phyloP scores from a whole-genome alignment of 2,888 invertebrate species.

The Actias luna region DNA sequence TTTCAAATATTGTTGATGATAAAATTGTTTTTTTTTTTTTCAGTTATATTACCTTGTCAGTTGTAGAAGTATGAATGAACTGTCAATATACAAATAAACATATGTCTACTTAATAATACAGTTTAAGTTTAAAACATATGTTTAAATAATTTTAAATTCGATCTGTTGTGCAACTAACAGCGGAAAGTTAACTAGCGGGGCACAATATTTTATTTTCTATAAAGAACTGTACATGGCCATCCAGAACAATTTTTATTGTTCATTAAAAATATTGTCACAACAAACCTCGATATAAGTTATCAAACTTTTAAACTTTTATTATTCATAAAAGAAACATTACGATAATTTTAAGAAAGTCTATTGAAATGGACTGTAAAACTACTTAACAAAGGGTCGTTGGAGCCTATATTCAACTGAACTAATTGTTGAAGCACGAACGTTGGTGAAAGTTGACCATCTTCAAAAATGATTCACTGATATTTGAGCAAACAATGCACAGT shows the following conservation, averaged over 20 bases:
- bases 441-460: slow-evolving; percentile 71
- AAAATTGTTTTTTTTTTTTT: too few species aligned
- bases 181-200: background rate
- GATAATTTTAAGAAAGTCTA: slow-evolving; percentile 3
- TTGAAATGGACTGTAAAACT: slow-evolving; percentile 5
- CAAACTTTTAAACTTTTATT: background rate
- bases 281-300: too few species aligned
- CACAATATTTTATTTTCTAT: background rate
- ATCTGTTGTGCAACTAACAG: background rate
- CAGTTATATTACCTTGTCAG: too few species aligned
- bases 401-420: slow-evolving; percentile 29
- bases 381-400: background rate
- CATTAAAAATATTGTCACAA: too few species aligned
- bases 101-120: too few species aligned
- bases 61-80: too few species aligned
- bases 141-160: too few species aligned
- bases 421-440: slow-evolving; percentile 61
- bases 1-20: too few species aligned
- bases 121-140: too few species aligned
- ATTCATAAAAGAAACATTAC: background rate
- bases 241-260: too few species aligned
- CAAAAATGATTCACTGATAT: slow-evolving; percentile 64
- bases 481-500: slow-evolving; percentile 68
- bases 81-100: too few species aligned
- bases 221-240: too few species aligned